These are phyloP conservation scores for Campoletis sonorensis DNA, from an alignment of 1,140 invertebrate genomes.

Conservation along the genomic window DNA sequence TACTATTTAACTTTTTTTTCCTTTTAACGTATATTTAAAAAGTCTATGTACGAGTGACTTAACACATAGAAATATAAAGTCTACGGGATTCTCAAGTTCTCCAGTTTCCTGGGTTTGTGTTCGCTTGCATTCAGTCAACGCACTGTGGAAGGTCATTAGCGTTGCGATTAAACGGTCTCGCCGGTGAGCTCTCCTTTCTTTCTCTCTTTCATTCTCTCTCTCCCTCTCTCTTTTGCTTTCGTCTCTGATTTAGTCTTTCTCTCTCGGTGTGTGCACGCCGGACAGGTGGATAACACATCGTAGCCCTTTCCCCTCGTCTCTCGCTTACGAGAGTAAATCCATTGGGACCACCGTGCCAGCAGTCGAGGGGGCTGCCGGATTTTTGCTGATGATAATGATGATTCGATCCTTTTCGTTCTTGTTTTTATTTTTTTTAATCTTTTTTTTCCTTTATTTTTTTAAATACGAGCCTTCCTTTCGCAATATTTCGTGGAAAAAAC, in stretches of 20 bases:
- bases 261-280: neutral
- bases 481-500: conserved; percentile 14
- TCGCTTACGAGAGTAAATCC: conserved; percentile 16
- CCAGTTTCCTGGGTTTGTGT: conserved; percentile 53
- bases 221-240: neutral
- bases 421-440: conserved; percentile 7
- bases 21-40: neutral
- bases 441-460: neutral
- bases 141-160: conserved; percentile 62
- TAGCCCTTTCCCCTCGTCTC: conserved; percentile 8
- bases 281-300: conserved; percentile 59
- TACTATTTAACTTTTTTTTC: too few species aligned
- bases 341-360: conserved; percentile 39
- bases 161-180: conserved; percentile 56
- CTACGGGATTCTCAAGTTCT: conserved; percentile 41
- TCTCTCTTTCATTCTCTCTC: conserved; percentile 3
- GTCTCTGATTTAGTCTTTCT: neutral
- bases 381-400: conserved; percentile 22
- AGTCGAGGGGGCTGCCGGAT: conserved; percentile 25
- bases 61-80: neutral
- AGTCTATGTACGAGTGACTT: neutral
- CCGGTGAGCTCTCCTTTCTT: conserved; percentile 52
- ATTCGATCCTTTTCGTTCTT: conserved; percentile 11
- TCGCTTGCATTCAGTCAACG: conserved; percentile 51
- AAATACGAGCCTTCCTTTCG: neutral